These are phyloP conservation scores for Rynchops niger DNA, from an alignment of 2,113 vertebrate genomes.

Conservation along the genomic window DNA sequence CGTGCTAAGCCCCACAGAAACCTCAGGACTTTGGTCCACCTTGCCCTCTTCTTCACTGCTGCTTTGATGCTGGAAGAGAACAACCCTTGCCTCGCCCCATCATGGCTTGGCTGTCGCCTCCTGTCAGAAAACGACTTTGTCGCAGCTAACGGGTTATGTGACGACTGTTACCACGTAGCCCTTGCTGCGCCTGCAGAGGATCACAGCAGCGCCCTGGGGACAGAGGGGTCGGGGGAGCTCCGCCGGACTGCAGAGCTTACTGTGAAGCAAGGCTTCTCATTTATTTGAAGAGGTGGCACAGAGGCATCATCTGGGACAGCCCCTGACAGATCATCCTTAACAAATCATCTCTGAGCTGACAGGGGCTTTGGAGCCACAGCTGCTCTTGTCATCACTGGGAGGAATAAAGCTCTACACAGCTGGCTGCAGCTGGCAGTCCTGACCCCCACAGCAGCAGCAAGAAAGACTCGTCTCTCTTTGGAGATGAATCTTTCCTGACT, in stretches of 20 bases:
- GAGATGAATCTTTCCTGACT: not conserved
- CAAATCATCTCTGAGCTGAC: not conserved
- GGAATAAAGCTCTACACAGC: not conserved
- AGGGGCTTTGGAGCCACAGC: not conserved
- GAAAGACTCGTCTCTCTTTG: not conserved
- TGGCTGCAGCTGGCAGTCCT: not conserved
- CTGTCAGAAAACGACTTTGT: not conserved
- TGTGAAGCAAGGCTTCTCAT: not conserved
- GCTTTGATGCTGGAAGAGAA: not conserved
- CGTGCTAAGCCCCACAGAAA: not conserved
- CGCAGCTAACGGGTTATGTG: not conserved
- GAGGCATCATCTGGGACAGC: not conserved
- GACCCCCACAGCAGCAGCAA: not conserved
- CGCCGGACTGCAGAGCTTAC: accelerated
- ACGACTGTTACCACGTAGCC: accelerated
- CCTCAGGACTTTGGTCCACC: not conserved
- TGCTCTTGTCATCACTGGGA: not conserved
- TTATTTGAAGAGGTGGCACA: not conserved
- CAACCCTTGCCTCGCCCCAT: not conserved
- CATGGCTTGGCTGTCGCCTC: not conserved
- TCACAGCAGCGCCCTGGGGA: not conserved
- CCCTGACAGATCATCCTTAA: not conserved
- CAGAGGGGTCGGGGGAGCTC: not conserved
- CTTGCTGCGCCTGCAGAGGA: not conserved
- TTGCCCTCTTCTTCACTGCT: not conserved